A percentile compares a stretch with the other conserved stretches of the same genome.
These are phyloP conservation scores for Lomographa bimaculata DNA, from an alignment of 2,888 invertebrate genomes.

Conservation along the genomic window DNA sequence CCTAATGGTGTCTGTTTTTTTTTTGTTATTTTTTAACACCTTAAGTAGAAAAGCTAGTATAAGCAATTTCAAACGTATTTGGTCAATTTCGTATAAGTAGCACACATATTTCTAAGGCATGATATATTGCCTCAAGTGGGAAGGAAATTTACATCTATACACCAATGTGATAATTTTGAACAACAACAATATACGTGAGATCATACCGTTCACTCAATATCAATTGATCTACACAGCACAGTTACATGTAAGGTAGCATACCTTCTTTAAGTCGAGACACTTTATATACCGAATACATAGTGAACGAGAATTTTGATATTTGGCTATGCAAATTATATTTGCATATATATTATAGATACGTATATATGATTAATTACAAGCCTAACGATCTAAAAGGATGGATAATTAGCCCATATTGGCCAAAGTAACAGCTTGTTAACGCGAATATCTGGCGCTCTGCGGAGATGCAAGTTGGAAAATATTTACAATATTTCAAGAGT, in stretches of 20 bases:
- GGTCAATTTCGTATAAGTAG: slow-evolving; percentile 62
- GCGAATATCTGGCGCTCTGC: no score
- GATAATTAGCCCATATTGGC: no score
- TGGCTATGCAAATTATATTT: slow-evolving; percentile 37
- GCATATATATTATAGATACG: slow-evolving; percentile 17
- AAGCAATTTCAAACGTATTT: slow-evolving; percentile 60
- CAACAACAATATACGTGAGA: slow-evolving; percentile 68
- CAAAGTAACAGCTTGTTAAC: no score
- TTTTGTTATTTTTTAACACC: slow-evolving; percentile 49
- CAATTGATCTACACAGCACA: slow-evolving; percentile 42
- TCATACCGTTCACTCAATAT: slow-evolving; percentile 62
- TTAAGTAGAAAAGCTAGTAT: slow-evolving; percentile 65
- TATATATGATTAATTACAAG: slow-evolving; percentile 4
- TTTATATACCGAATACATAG: slow-evolving; percentile 17
- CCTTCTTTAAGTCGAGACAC: slow-evolving; percentile 31
- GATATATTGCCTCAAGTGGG: slow-evolving; percentile 56
- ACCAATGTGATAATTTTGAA: slow-evolving; percentile 26
- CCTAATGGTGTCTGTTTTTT: slow-evolving; percentile 41
- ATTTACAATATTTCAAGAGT: slow-evolving; percentile 12
- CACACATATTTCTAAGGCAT: slow-evolving; percentile 60
- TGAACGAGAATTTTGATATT: slow-evolving; percentile 28
- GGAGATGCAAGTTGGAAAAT: no score
- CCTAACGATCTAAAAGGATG: no score
- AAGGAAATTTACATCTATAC: slow-evolving; percentile 52
- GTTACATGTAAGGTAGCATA: slow-evolving; percentile 18